phyloP scores from a whole-genome alignment of 2,113 vertebrate genomes.

The Neoarius graeffei region DNA sequence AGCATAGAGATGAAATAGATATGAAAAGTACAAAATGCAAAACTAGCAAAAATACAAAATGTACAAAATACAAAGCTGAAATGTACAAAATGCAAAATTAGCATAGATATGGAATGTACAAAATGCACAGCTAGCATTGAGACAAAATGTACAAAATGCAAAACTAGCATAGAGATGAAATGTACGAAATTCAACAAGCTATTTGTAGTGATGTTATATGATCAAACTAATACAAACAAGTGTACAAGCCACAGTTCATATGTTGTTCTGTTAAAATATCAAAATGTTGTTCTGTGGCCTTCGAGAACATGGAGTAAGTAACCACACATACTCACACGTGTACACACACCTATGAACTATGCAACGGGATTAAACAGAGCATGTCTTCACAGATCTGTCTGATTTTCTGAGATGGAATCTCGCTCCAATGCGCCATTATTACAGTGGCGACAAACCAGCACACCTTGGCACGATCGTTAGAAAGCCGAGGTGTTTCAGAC shows the following conservation, averaged over 20 bases:
- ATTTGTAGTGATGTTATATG: not conserved
- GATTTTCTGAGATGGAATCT: not conserved
- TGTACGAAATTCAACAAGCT: not conserved
- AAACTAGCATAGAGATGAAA: not conserved
- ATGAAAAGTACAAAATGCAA: not conserved
- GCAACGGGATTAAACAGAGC: not conserved
- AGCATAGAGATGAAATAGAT: not conserved
- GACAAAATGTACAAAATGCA: not conserved
- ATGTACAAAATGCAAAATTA: not conserved
- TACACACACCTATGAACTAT: not conserved
- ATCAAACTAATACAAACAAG: not conserved
- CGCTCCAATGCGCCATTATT: not conserved
- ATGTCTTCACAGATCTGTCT: not conserved
- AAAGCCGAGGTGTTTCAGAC: constrained; percentile 2
- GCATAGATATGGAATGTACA: not conserved
- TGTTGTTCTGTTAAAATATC: not conserved
- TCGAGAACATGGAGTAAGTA: not conserved
- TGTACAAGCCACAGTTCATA: not conserved
- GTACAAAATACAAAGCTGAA: not conserved
- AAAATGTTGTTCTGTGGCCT: not conserved
- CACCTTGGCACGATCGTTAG: not conserved
- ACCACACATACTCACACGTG: not conserved
- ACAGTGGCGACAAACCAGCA: not conserved
- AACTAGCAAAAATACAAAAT: not conserved
- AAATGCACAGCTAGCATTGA: not conserved